Base-by-base conservation (phyloP, 2,888 invertebrate genomes). In the Oxycera nigricornis region DNA sequence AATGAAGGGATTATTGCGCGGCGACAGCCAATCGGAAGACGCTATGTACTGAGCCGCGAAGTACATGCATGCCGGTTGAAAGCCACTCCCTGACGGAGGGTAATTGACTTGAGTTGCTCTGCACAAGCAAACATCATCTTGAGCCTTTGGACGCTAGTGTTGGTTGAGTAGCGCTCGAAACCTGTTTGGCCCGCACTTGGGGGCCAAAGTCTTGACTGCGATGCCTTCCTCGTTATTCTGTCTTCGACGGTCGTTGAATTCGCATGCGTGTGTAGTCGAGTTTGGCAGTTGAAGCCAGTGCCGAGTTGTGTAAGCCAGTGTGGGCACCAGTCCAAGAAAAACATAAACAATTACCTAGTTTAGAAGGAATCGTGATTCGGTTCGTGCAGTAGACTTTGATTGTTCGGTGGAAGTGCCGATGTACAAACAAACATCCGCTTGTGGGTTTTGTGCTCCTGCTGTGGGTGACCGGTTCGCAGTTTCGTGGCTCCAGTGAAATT, bases 171-270 rank as follows among this genome's bases (percentile, higher is more conserved):
- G 39, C 20, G 17, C n/a, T 22, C 14, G 41, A 41, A 65, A 65
- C 65, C 65, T 41, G 65, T 65, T 65, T n/a, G n/a, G n/a, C n/a
- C n/a, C n/a, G n/a, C n/a, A n/a, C 17, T 39, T 17, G 9, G 4
- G n/a, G 41, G 24, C 24, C 24, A 39, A 11, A 52, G 70, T 70
- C 70, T 70, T 55, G 26, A 31, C 31, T 17, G 3, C 24, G 52
- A 35, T 9, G 70, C 20, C 31, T 31, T 70, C 52, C 62, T 61
- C 50, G 73, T 84, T 82, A 85, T 84, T 85, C 84, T 82, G 82
- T 81, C 83, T 81, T 80, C 79, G 82, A 82, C 82, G 82, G 84
- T 83, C 83, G 83, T 82, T 81, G 82, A 83, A 84, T 74, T 77
- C 82, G 80, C 82, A 80, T 77, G 77, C 73, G 76, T 65, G 22